phyloP scores from a whole-genome alignment of 2,797 vertebrate species.

The Propithecus perrieri region DNA sequence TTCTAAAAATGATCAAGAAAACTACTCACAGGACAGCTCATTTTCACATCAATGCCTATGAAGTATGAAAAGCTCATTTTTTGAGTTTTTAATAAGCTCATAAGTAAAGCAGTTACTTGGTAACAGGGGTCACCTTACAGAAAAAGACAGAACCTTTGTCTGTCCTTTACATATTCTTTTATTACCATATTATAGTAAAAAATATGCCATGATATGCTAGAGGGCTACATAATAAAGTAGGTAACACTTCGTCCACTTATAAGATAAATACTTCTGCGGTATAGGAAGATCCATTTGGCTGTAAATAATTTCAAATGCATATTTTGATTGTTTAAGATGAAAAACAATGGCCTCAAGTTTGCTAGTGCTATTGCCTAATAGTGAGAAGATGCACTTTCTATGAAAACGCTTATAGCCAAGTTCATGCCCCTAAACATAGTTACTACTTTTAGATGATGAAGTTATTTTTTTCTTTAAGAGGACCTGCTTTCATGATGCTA shows the following conservation, averaged over 20 bases:
- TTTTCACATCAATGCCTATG: constrained; percentile 92
- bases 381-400: constrained; percentile 60
- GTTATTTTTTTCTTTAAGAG: constrained; percentile 71
- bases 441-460: constrained; percentile 55
- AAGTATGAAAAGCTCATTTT: constrained; percentile 91
- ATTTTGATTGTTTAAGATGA: constrained; percentile 58
- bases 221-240: constrained; percentile 87
- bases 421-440: constrained; percentile 10
- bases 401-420: constrained; percentile 3
- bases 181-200: constrained; percentile 90
- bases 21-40: constrained; percentile 89
- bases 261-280: constrained; percentile 80
- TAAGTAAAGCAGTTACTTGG: constrained; percentile 92
- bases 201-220: constrained; percentile 86
- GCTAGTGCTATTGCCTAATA: constrained; percentile 41
- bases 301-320: constrained; percentile 75
- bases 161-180: constrained; percentile 89
- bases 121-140: constrained; percentile 91
- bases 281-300: constrained; percentile 69
- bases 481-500: constrained; percentile 51
- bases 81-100: constrained; percentile 92
- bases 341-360: constrained; percentile 62
- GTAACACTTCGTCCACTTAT: constrained; percentile 77
- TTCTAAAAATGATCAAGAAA: constrained; percentile 92
- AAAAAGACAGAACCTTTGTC: constrained; percentile 88